These are phyloP conservation scores for Antechinus flavipes DNA, from an alignment of 2,113 vertebrate species.

Conservation along the genomic window DNA sequence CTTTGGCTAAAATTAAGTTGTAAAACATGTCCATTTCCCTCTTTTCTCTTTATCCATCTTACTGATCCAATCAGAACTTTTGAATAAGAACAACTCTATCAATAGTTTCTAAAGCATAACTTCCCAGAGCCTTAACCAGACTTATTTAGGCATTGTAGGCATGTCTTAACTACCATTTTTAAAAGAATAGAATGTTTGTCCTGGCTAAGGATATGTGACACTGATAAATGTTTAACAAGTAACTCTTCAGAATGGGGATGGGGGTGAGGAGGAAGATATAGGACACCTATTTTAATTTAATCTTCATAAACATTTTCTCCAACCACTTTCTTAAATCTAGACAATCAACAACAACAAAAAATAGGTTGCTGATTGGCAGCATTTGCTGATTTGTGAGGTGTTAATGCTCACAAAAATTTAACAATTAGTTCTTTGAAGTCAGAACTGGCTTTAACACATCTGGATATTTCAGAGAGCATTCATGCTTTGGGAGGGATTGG, in stretches of 20 bases:
- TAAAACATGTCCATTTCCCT: not conserved
- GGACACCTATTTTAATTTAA: not conserved
- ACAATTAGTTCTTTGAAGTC: not conserved
- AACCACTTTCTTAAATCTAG: not conserved
- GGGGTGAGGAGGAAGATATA: not conserved
- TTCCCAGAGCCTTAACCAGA: not conserved
- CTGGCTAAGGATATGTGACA: not conserved
- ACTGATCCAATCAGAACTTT: not conserved
- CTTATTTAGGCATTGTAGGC: not conserved
- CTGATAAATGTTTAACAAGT: not conserved
- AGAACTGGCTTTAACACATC: not conserved
- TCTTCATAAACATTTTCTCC: not conserved
- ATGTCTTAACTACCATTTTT: not conserved
- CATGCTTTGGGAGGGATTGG: not conserved
- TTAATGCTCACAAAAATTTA: not conserved
- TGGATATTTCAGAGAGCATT: not conserved
- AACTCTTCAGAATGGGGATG: not conserved
- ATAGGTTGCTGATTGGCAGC: not conserved
- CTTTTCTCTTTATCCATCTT: not conserved
- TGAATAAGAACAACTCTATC: not conserved
- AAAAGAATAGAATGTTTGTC: not conserved
- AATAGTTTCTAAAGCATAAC: not conserved
- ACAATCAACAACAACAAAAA: not conserved
- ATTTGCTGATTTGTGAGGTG: not conserved
- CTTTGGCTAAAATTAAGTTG: not conserved